phyloP scores from a whole-genome alignment of 37 sponge, comb jelly and placozoan species.

The Aphrocallistes beatrix region DNA sequence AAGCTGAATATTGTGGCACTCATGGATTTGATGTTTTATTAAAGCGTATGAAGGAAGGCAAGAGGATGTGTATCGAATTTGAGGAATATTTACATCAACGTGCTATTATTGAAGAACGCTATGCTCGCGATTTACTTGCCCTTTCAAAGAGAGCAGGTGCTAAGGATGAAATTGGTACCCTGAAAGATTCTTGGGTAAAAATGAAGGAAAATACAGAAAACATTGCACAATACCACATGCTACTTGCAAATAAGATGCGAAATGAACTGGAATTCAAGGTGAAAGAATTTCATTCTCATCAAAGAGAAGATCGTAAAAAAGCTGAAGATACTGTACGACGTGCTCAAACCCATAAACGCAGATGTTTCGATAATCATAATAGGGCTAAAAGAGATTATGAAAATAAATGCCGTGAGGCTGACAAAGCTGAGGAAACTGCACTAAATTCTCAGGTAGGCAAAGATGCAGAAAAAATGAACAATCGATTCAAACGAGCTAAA shows the following conservation, averaged over 20 bases:
- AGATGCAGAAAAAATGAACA: background rate
- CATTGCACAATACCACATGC: slow-evolving; percentile 38
- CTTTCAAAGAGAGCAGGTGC: slow-evolving; percentile 44
- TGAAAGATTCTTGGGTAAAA: slow-evolving; percentile 57
- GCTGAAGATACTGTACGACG: slow-evolving; percentile 63
- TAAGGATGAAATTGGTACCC: slow-evolving; percentile 70
- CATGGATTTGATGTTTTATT: slow-evolving; percentile 56
- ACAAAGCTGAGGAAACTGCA: slow-evolving; percentile 60
- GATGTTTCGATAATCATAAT: slow-evolving; percentile 46
- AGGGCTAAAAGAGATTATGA: slow-evolving; percentile 46
- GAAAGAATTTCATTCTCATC: slow-evolving; percentile 60
- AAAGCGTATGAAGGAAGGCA: slow-evolving; percentile 74
- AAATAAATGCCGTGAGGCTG: slow-evolving; percentile 52
- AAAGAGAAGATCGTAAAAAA: slow-evolving; percentile 59
- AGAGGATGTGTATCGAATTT: slow-evolving; percentile 61
- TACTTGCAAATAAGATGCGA: slow-evolving; percentile 38
- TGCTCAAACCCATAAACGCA: slow-evolving; percentile 48
- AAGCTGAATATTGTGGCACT: slow-evolving; percentile 55
- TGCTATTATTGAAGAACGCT: slow-evolving; percentile 62
- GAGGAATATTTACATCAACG: slow-evolving; percentile 71
- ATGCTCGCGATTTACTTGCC: slow-evolving; percentile 45
- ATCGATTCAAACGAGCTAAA: background rate
- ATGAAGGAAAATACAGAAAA: slow-evolving; percentile 58
- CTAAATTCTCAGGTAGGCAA: background rate
- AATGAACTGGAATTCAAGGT: slow-evolving; percentile 41